phyloP scores from a whole-genome alignment of 2,797 vertebrate genomes.

The Lagocephalus sceleratus region DNA sequence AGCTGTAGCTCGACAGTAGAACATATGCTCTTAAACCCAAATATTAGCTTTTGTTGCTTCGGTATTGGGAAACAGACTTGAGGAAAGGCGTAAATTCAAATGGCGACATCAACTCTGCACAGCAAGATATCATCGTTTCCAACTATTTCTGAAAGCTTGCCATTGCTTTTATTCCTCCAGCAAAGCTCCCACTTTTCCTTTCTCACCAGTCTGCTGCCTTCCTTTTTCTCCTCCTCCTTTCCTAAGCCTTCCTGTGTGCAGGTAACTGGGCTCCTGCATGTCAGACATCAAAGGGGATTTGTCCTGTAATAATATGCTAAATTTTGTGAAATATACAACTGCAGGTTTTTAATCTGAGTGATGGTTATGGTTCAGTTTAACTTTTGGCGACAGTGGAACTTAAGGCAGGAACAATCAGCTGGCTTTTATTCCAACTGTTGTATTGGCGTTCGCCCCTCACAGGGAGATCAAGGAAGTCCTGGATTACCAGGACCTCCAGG shows the following conservation, averaged over 20 bases:
- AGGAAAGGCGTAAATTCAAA: too few relatives aligned
- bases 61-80: too few relatives aligned
- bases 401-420: constrained; percentile 9
- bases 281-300: constrained; percentile 36
- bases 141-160: constrained; percentile 21
- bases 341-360: constrained; percentile 32
- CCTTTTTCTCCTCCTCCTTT: constrained; percentile 40
- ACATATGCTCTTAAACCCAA: background rate
- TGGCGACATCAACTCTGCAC: too few relatives aligned
- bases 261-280: constrained; percentile 43
- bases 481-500: constrained; percentile 80
- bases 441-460: background rate
- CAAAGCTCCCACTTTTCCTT: constrained; percentile 44
- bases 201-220: constrained; percentile 45
- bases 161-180: constrained; percentile 35
- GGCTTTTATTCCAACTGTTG: too few relatives aligned
- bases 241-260: constrained; percentile 45
- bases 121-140: constrained; percentile 1
- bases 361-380: constrained; percentile 35
- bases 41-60: too few relatives aligned
- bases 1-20: background rate
- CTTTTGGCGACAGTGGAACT: constrained; percentile 11
- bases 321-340: constrained; percentile 32
- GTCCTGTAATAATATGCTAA: constrained; percentile 44
- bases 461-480: constrained; percentile 76